These are phyloP conservation scores for Pyrrhia umbra DNA, from an alignment of 2,888 invertebrate genomes.

Conservation along the genomic window DNA sequence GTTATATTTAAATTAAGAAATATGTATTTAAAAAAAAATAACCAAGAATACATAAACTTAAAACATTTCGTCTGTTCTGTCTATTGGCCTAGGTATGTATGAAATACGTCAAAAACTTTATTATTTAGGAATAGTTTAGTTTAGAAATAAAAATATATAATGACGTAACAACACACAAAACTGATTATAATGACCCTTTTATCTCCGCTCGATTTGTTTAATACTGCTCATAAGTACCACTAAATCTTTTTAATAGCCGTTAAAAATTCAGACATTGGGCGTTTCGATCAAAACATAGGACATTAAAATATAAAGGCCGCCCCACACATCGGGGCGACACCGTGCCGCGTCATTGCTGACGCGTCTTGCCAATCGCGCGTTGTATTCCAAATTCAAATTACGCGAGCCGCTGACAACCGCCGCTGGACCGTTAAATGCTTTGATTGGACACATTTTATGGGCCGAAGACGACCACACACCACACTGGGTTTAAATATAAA, in stretches of 20 bases:
- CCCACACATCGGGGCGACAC: conserved; percentile 64
- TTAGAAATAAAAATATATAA: conserved; percentile 34
- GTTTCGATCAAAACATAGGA: conserved; percentile 50
- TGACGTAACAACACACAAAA: conserved; percentile 32
- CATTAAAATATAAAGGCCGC: conserved; percentile 60
- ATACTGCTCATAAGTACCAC: conserved; percentile 55
- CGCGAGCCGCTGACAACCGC: conserved; percentile 62
- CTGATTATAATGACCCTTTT: conserved; percentile 60
- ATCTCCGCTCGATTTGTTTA: conserved; percentile 62
- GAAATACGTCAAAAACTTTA: conserved; percentile 13
- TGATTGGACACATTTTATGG: conserved; percentile 70
- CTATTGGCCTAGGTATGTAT: background rate
- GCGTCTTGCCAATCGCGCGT: conserved; percentile 70
- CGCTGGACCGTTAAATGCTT: conserved; percentile 65
- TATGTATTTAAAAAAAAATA: no score
- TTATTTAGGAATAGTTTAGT: conserved; percentile 24
- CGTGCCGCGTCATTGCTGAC: conserved; percentile 54
- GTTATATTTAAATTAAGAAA: no score
- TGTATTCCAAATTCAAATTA: conserved; percentile 67
- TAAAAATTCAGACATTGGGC: conserved; percentile 60
- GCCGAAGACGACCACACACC: conserved; percentile 65
- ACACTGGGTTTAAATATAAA: conserved; percentile 43
- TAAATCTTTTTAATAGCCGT: conserved; percentile 64
- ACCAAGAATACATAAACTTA: no score
- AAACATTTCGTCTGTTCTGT: background rate